Conservation (phyloP, 1,140 invertebrate genomes). For the Reticulitermes speratus region DNA sequence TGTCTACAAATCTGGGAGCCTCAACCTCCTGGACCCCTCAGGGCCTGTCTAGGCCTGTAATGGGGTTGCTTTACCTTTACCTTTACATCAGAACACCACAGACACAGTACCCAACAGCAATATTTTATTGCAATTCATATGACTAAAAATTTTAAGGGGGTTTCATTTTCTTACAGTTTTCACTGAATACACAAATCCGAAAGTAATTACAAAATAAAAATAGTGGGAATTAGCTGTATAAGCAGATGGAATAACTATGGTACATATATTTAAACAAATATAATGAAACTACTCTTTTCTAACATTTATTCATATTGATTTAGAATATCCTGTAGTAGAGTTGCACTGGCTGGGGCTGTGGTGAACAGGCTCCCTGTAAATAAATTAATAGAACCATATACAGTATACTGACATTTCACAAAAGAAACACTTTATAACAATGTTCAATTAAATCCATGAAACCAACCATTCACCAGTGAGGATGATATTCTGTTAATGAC, state of each 20-base stretch:
- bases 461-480: no score
- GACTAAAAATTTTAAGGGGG: no score
- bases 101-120: no score
- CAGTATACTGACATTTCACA: neutral
- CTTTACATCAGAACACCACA: no score
- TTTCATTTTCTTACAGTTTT: neutral
- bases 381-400: neutral
- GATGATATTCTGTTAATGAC: neutral
- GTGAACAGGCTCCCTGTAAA: constrained; percentile 27
- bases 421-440: neutral
- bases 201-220: neutral
- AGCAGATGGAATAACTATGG: neutral
- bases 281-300: neutral
- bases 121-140: no score
- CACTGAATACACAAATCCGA: neutral
- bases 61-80: no score
- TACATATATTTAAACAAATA: neutral
- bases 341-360: constrained; percentile 16
- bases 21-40: no score
- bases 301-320: neutral
- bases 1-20: no score
- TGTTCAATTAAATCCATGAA: neutral
- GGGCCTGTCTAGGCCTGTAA: no score
- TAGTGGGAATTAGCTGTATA: neutral
- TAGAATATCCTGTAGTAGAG: constrained; percentile 21